Evolutionary conservation across 2,888 invertebrate genomes (phyloP), one percentile per base, ranked within the genome.

Genomic region (Boloria euphrosyne): DNA sequence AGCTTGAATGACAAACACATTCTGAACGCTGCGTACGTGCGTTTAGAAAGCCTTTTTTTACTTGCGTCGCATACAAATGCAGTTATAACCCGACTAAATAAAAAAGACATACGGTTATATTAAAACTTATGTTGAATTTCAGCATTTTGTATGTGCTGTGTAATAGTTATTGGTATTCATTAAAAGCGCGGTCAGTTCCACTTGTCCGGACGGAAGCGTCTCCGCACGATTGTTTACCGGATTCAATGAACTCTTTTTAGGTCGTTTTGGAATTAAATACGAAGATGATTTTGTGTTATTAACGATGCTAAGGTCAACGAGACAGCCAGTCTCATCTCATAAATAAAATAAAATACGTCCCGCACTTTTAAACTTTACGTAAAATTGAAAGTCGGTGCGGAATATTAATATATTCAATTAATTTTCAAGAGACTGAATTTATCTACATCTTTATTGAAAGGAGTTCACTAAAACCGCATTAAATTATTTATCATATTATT

Each of bases 191-290:
- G 64, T 55, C 66, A 73, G 77, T 77, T 80, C 79, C 78, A 80
- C 79, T 80, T 83, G 76, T 78, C 77, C 75, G 81, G 79, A 80
- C 86, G 87, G 87, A 88, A 87, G 84, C 79, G 79, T 74, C 78
- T 67, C 60, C 53, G 55, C 57, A 17, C 80, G 75, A 84, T 83
- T 82, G 84, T 87, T 86, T 86, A 83, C 87, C 83, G 83, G 86
- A 87, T 83, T 81, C 85, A 85, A 81, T 85, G 89, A 86, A 85
- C 87, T 79, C 76, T 87, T 83, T 86, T 77, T 83, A 73, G 87
- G 87, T 82, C 85, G 77, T 68, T 66, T 72, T 71, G 76, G 76
- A 62, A 14, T 65, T 58, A 44, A 58, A 53, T 14, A 52, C 73
- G 68, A 44, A 52, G 58, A 58, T 64, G 43, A 49, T 70, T 67